Percentiles rank a stretch among this genome's conserved stretches.
Conservation (phyloP, 64 coral and sea anemone genomes). For the Montipora capricornis region DNA sequence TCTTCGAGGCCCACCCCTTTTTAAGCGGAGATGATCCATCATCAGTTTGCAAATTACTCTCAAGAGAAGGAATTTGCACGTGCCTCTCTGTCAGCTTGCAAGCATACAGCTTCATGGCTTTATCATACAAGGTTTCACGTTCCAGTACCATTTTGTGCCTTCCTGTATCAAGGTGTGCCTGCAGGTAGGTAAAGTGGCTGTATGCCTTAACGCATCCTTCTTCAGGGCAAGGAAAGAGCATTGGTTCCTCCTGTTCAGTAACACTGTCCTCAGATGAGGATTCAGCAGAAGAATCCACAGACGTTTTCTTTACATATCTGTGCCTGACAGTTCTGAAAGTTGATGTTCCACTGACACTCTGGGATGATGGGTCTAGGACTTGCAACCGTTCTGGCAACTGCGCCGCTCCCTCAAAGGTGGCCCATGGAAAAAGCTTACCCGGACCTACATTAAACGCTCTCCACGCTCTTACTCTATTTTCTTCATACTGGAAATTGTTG, state of each 20-base stretch:
- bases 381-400: neutral
- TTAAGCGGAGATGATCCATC: neutral
- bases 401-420: neutral
- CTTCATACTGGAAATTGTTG: neutral
- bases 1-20: slow-evolving; percentile 64
- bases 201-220: slow-evolving; percentile 57
- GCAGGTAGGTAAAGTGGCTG: slow-evolving; percentile 40
- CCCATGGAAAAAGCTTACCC: neutral
- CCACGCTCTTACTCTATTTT: neutral
- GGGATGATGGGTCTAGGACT: neutral
- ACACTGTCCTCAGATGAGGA: neutral
- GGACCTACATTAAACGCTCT: neutral
- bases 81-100: slow-evolving; percentile 43
- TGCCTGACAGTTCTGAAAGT: neutral
- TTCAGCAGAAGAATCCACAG: slow-evolving; percentile 16
- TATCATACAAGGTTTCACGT: slow-evolving; percentile 57
- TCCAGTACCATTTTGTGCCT: slow-evolving; percentile 18
- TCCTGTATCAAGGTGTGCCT: slow-evolving; percentile 61
- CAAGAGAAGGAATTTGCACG: slow-evolving; percentile 11
- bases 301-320: neutral
- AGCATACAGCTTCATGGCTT: slow-evolving; percentile 48
- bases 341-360: neutral
- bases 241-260: neutral
- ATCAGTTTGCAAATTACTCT: neutral
- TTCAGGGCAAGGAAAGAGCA: slow-evolving; percentile 48